Evolutionary conservation across 2,113 vertebrate species (phyloP).

Genomic region (Esox niger): DNA sequence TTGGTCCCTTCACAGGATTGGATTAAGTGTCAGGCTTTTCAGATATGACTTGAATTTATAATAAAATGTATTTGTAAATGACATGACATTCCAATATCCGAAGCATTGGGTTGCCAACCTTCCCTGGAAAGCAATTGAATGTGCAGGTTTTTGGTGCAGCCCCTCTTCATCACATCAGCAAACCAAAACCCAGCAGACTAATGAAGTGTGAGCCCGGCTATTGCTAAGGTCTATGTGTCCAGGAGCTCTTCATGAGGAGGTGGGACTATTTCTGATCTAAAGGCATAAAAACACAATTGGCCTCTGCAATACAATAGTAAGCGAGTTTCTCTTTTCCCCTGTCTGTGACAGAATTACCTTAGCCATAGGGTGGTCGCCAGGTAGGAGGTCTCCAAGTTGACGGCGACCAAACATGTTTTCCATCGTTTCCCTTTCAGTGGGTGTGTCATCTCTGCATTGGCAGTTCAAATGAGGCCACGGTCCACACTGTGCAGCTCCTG

Average conservation of each 20-base stretch:
- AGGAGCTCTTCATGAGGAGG: too few relatives aligned
- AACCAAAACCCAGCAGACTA: too few relatives aligned
- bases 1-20: not conserved
- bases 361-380: conserved; percentile 30
- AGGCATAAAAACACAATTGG: too few relatives aligned
- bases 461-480: conserved; percentile 45
- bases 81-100: not conserved
- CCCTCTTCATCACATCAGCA: too few relatives aligned
- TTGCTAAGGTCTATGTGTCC: too few relatives aligned
- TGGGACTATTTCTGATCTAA: too few relatives aligned
- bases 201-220: too few relatives aligned
- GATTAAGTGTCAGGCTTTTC: not conserved
- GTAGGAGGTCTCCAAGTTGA: not conserved
- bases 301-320: too few relatives aligned
- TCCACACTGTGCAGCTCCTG: conserved; percentile 19
- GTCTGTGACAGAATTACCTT: conserved; percentile 11
- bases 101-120: not conserved
- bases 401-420: not conserved
- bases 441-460: conserved; percentile 22
- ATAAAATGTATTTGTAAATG: not conserved
- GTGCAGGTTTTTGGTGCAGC: too few relatives aligned
- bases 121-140: too few relatives aligned
- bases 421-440: not conserved
- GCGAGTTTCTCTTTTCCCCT: not conserved
- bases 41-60: not conserved